phyloP scores from a whole-genome alignment of 2,113 vertebrate genomes.

The Oreotrochilus melanogaster region DNA sequence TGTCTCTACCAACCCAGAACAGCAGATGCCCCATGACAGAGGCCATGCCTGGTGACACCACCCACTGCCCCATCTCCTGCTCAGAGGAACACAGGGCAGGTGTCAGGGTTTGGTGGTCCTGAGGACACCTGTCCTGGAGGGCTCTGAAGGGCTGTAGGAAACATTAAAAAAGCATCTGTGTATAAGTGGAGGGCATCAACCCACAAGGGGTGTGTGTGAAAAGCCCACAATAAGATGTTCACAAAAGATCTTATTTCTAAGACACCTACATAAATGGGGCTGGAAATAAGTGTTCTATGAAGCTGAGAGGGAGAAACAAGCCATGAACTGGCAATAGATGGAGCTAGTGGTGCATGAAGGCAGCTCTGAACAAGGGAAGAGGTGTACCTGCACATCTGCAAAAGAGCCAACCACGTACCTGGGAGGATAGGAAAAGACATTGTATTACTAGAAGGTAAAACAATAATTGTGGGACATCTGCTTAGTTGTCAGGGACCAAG shows the following conservation, averaged over 20 bases:
- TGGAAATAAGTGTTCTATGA: neutral
- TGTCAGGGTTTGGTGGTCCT: neutral
- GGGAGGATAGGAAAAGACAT: conserved; percentile 61
- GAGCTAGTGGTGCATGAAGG: conserved; percentile 46
- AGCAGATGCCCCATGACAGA: neutral
- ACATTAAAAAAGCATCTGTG: neutral
- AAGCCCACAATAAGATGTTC: rapidly evolving
- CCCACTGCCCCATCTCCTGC: rapidly evolving
- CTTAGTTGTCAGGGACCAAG: conserved; percentile 82
- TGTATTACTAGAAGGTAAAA: conserved; percentile 78
- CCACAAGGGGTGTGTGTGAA: neutral
- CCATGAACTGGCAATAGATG: conserved; percentile 59
- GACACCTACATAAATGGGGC: too few relatives aligned
- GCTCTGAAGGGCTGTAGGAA: neutral
- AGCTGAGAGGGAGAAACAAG: neutral
- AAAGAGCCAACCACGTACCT: conserved; percentile 7
- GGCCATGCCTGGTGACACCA: neutral
- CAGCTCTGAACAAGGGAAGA: neutral
- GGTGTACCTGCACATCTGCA: conserved; percentile 68
- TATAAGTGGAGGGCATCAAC: neutral
- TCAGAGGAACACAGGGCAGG: neutral
- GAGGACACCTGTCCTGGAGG: neutral
- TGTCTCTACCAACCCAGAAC: rapidly evolving
- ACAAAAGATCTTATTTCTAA: neutral
- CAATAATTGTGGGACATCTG: conserved; percentile 86